Base-by-base conservation (phyloP, 2,113 vertebrate genomes). In the Phalacrocorax pelagicus region DNA sequence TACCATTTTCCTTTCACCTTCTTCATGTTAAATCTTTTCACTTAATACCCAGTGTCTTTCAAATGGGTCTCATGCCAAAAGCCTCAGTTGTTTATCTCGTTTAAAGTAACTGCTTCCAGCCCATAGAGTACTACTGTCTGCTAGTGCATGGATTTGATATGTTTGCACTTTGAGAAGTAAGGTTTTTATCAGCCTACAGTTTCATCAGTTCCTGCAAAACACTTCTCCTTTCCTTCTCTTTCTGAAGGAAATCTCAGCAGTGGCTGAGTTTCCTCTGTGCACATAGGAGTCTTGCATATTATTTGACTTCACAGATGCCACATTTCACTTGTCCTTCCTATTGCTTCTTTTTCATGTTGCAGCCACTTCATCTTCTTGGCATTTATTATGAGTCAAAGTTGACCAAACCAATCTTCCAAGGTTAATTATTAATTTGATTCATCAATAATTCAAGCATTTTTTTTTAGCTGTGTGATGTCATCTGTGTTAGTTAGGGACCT, bases 351-450 rank as follows among this genome's bases (percentile, higher is more conserved):
- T 87, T 78, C 66, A 10, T 54, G 57, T 77, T 87, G n/a, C 49
- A 90, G 46, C 5, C 58, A 42, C 59, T 96, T 95, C 52, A 85
- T 95, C 93, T 94, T 93, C 84, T 65, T 87, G 93, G 78, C 87
- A 95, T 95, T 96, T 96, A 82, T 85, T 91, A 93, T 77, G 52
- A 96, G 96, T 95, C 91, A 96, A 94, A 96, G 90, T 94, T 96
- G 94, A 95, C 87, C 66, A 95, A 96, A 94, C 84, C 90, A 90
- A 94, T 96, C 78, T 95, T 95, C 62, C 23, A 77, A 82, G 78
- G 90, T 95, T 94, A 96, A 95, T 96, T 96, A 95, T 94, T 96
- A 91, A 96, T 97, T 93, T 90, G 66, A 95, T 91, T 95, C 73
- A 94, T 96, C 81, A 96, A 96, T 96, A 96, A 95, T 95, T 95